Conservation (phyloP, 2,797 vertebrate genomes). For the Acrossocheilus wenchowensis region DNA sequence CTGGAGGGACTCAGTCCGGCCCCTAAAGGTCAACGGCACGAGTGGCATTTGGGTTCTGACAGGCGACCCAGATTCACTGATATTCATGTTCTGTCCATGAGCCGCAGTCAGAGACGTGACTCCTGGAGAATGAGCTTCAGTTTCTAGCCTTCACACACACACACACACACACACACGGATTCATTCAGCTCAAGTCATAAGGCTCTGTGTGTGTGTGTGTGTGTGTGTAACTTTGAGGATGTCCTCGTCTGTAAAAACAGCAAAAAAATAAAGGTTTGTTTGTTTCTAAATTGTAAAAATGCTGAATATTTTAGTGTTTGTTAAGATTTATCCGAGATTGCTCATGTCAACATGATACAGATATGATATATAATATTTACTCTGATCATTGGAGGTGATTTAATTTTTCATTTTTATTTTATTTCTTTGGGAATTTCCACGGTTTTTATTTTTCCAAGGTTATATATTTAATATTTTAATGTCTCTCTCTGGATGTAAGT, state of each 20-base stretch:
- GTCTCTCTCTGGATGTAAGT: background rate
- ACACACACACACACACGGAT: background rate
- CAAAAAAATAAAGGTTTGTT: background rate
- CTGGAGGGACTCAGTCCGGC: conserved; percentile 37
- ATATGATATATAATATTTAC: background rate
- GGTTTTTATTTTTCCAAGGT: background rate
- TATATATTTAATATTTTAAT: background rate
- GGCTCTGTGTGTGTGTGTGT: background rate
- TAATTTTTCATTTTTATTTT: background rate
- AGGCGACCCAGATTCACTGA: conserved; percentile 73
- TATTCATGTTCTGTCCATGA: conserved; percentile 29
- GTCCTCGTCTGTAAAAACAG: background rate
- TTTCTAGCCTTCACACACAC: background rate
- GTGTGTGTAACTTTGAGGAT: background rate
- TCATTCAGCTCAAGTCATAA: background rate
- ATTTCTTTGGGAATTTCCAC: no score
- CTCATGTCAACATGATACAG: background rate
- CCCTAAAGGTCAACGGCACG: conserved; percentile 75
- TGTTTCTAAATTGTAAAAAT: background rate
- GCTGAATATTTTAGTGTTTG: background rate
- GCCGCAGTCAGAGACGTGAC: background rate
- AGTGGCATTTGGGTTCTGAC: conserved; percentile 78
- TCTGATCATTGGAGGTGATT: no score
- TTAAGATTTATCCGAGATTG: no score
- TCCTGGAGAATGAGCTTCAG: background rate